Conservation (phyloP, 64 coral and sea anemone genomes). For the Actinia tenebrosa region DNA sequence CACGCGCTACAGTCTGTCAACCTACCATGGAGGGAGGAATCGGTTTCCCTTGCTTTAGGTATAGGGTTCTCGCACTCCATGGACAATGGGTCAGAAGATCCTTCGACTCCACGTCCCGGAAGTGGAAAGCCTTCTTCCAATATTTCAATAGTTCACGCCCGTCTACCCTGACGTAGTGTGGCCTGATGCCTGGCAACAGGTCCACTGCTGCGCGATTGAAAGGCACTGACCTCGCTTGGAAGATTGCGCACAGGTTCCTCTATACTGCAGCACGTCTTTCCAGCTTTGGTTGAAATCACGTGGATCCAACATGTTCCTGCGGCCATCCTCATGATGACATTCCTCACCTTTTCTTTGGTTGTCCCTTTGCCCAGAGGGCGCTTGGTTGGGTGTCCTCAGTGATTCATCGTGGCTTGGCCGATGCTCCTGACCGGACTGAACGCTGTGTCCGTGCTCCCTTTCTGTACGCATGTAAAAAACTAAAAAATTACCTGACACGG, state of each 20-base stretch:
- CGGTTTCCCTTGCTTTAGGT: not conserved
- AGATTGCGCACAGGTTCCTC: too few species aligned
- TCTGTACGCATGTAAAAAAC: too few species aligned
- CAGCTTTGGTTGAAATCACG: too few species aligned
- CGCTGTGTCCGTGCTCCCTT: too few species aligned
- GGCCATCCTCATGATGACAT: too few species aligned
- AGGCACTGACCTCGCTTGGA: not conserved
- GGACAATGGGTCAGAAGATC: constrained; percentile 16
- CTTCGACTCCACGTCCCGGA: not conserved
- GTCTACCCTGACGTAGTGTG: too few species aligned
- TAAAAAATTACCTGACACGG: too few species aligned
- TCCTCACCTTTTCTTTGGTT: constrained; percentile 1
- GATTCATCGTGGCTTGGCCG: not conserved
- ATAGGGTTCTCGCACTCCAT: not conserved
- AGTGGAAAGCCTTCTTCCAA: not conserved
- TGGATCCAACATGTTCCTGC: too few species aligned
- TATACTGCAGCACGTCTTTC: too few species aligned
- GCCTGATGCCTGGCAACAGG: too few species aligned
- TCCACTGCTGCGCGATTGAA: too few species aligned
- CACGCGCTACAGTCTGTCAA: not conserved
- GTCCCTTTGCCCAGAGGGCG: not conserved
- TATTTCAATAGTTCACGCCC: not conserved
- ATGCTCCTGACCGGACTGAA: too few species aligned
- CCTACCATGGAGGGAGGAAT: constrained; percentile 12
- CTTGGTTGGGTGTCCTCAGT: not conserved